Percentiles rank a stretch among this genome's conserved stretches.
phyloP scores from a whole-genome alignment of 1,140 invertebrate genomes.

The Drosophila littoralis region DNA sequence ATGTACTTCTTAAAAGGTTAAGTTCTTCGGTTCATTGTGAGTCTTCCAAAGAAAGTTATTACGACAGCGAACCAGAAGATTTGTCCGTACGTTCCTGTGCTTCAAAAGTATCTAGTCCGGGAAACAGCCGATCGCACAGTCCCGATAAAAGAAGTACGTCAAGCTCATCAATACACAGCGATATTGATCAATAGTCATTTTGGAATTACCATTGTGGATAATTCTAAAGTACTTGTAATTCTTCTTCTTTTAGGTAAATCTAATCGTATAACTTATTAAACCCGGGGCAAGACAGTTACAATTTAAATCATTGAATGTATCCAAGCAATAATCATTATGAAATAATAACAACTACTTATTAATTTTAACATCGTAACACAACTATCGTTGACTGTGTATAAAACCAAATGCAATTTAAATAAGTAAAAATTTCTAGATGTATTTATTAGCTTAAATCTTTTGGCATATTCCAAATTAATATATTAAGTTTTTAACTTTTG shows the following conservation, averaged over 20 bases:
- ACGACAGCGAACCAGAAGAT: slow-evolving; percentile 79
- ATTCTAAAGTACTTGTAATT: slow-evolving; percentile 43
- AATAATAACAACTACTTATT: slow-evolving; percentile 40
- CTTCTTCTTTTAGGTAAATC: slow-evolving; percentile 11
- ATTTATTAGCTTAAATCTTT: slow-evolving; percentile 45
- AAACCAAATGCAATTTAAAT: slow-evolving; percentile 67
- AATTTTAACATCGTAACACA: slow-evolving; percentile 57
- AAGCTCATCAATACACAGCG: slow-evolving; percentile 48
- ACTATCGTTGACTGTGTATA: slow-evolving; percentile 63
- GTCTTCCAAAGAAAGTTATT: slow-evolving; percentile 75
- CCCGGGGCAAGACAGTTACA: slow-evolving; percentile 13
- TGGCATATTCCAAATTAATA: slow-evolving; percentile 47
- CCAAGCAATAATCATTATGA: slow-evolving; percentile 38
- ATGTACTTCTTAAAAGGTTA: slow-evolving; percentile 75
- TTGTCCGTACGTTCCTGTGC: slow-evolving; percentile 76
- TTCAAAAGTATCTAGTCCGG: slow-evolving; percentile 65
- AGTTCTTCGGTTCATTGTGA: slow-evolving; percentile 78
- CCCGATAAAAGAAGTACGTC: slow-evolving; percentile 67
- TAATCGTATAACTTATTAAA: slow-evolving; percentile 17
- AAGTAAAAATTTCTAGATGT: slow-evolving; percentile 49
- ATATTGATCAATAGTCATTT: slow-evolving; percentile 66
- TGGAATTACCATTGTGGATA: slow-evolving; percentile 58
- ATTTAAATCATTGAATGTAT: slow-evolving; percentile 37
- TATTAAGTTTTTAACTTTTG: slow-evolving; percentile 39
- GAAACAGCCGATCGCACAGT: slow-evolving; percentile 72